These are phyloP conservation scores for Himalopsyche phryganea DNA, from an alignment of 1,140 invertebrate genomes.

Conservation along the genomic window DNA sequence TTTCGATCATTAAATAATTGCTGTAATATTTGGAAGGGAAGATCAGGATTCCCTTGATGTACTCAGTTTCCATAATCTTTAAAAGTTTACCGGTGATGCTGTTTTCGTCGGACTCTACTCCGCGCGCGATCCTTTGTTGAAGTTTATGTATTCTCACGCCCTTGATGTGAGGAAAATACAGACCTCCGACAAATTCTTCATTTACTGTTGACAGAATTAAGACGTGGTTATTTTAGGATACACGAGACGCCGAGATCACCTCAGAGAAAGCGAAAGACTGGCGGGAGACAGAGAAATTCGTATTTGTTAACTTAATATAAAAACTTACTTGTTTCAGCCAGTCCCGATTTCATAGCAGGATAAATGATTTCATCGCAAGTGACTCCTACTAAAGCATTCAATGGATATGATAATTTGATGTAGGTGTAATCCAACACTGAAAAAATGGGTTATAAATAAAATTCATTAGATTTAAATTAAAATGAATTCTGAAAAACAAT, in stretches of 20 bases:
- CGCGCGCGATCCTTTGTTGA: neutral
- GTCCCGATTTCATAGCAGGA: neutral
- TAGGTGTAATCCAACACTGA: constrained; percentile 21
- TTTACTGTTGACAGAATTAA: too few species aligned
- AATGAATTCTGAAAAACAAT: neutral
- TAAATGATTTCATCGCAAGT: neutral
- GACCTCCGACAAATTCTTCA: neutral
- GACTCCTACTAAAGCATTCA: constrained; percentile 4
- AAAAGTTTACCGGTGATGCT: neutral
- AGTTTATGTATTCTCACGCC: constrained; percentile 7
- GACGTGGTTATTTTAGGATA: too few species aligned
- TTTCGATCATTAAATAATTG: neutral
- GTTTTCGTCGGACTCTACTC: neutral
- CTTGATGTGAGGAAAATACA: constrained; percentile 5
- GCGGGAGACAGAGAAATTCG: too few species aligned
- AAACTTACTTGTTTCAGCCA: too few species aligned
- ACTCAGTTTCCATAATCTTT: constrained; percentile 6
- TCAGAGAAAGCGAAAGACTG: too few species aligned
- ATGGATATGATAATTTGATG: constrained; percentile 9
- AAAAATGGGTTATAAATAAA: constrained; percentile 3
- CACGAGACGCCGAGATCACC: too few species aligned
- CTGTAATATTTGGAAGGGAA: neutral
- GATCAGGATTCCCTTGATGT: constrained; percentile 12
- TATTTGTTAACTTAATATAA: too few species aligned
- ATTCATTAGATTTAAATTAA: neutral